Conservation (phyloP, 2,888 invertebrate genomes). For the Acanthoscelides obtectus region DNA sequence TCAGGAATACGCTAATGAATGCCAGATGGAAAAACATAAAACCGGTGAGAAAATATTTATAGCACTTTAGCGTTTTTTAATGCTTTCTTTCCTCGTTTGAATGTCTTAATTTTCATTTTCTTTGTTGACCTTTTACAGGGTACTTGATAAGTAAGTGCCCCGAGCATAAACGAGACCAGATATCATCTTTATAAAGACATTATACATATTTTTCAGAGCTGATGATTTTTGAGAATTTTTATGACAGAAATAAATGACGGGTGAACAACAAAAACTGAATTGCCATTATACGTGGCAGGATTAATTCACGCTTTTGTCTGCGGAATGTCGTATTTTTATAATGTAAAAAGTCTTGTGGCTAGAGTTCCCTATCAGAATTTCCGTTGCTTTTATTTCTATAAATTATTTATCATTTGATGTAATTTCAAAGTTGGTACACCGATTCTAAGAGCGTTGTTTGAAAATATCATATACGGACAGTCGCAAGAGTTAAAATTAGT, state of each 20-base stretch:
- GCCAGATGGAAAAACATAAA: background rate
- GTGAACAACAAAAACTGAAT: background rate
- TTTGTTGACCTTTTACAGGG: background rate
- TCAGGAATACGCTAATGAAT: background rate
- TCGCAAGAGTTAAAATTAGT: no score
- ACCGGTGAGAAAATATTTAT: background rate
- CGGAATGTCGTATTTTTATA: no score
- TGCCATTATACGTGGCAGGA: no score
- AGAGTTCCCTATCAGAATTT: no score
- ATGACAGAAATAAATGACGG: background rate
- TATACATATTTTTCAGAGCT: background rate
- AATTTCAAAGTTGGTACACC: no score
- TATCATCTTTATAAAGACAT: background rate
- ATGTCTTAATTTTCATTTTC: background rate
- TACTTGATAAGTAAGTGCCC: background rate
- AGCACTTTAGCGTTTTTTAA: background rate
- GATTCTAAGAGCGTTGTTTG: no score
- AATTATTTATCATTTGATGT: no score
- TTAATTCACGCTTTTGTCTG: no score
- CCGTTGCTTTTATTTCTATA: no score
- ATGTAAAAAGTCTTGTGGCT: no score
- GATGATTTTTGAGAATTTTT: background rate
- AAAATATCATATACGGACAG: no score
- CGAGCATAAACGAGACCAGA: background rate
- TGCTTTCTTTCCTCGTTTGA: background rate